Base-by-base conservation (phyloP, 2,797 vertebrate genomes). In the Alauda arvensis region DNA sequence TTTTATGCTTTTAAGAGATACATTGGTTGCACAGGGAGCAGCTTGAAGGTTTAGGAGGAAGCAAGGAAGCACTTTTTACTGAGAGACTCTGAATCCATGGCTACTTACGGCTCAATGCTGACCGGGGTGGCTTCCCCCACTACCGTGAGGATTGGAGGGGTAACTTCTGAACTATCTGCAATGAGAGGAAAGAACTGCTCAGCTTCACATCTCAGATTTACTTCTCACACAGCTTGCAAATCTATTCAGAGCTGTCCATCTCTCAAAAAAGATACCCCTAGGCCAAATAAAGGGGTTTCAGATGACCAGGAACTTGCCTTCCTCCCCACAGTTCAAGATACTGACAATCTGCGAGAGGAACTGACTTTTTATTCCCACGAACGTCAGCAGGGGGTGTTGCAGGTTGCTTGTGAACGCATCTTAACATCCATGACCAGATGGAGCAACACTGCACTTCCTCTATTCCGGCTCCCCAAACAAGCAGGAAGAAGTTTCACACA, bases 41-140 rank as follows among this genome's bases (percentile, higher is more conserved):
- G 55, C 52, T 8, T 46, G 46, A 76, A 87, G 34, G 43, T 68
- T 80, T 66, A 62, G 24, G 29, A 86, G 19, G 21, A 71, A 63
- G 46, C 39, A 77, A 45, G 24, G 45, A 15, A 78, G 33, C 20
- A 25, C 17, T 40, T 81, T 81, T 76, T 71, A 57, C 12, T 51
- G 46, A 6, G 25, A 69, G 25, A 24, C 21, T 18, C 60, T 39
- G 25, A 75, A 20, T 23, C 10, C 70, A 24, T 1, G 17, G 42
- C 78, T 95, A 99, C 99, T 99, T 97, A 99, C 99, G 99, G 99
- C 93, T 99, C 99, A 39, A 99, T 98, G 98, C 98, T 99, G 97
- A 99, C 99, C 0, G 99, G 99, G 20, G 99, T 99, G 94, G 97
- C 98, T 87, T 99, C 99, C 34, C 97, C 97, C 94, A 99, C 98